Conservation (phyloP, 2,113 vertebrate genomes). For the Mustelus asterias region DNA sequence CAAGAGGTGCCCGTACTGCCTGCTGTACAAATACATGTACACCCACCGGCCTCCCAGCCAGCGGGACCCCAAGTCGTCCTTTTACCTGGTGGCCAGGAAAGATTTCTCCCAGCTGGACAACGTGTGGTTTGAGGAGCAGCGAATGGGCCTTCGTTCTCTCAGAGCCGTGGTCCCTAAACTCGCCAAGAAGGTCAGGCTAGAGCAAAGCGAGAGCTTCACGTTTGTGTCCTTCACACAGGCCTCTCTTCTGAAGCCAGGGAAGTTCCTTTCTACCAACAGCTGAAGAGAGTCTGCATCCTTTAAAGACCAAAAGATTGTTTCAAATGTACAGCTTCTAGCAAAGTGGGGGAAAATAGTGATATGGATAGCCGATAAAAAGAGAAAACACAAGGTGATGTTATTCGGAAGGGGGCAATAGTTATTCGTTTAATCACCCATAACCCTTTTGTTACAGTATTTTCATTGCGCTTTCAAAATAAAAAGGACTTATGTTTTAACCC, state of each 20-base stretch:
- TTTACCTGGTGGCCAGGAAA: slow-evolving; percentile 47
- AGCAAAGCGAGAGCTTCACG: slow-evolving; percentile 51
- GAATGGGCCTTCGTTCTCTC: slow-evolving; percentile 47
- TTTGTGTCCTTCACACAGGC: slow-evolving; percentile 53
- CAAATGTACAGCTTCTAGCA: background rate
- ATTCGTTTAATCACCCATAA: slow-evolving; percentile 28
- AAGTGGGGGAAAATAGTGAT: slow-evolving; percentile 7
- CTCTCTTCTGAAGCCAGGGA: slow-evolving; percentile 41
- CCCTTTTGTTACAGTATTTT: slow-evolving; percentile 17
- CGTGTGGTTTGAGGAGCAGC: slow-evolving; percentile 47
- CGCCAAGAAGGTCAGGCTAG: slow-evolving; percentile 50
- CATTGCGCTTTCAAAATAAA: background rate
- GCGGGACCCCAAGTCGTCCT: slow-evolving; percentile 46
- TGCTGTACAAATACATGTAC: slow-evolving; percentile 51
- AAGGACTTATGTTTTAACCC: background rate
- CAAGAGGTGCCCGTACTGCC: slow-evolving; percentile 46
- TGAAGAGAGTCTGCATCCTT: background rate
- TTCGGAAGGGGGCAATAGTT: background rate
- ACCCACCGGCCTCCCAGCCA: slow-evolving; percentile 41
- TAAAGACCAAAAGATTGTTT: slow-evolving; percentile 7
- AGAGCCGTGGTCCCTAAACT: slow-evolving; percentile 46
- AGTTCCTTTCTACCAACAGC: slow-evolving; percentile 28
- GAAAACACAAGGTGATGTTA: background rate
- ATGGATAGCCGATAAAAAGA: background rate
- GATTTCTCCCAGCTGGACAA: slow-evolving; percentile 41